Conservation (phyloP, 2,797 vertebrate species). For the Ispidina picta region DNA sequence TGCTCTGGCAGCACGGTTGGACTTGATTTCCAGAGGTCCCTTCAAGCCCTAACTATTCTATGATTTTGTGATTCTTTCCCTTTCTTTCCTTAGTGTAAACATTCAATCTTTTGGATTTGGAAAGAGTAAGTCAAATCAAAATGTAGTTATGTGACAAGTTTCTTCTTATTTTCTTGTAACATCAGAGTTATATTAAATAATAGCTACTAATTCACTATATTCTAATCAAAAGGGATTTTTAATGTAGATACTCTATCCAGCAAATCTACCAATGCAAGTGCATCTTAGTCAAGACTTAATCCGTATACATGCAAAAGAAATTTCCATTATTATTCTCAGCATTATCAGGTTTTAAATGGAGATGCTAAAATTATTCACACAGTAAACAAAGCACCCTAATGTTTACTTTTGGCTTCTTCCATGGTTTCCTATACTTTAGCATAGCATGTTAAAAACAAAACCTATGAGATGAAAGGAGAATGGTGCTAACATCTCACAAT, state of each 20-base stretch:
- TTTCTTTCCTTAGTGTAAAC: neutral
- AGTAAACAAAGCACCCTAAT: slow-evolving; percentile 30
- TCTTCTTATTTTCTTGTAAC: neutral
- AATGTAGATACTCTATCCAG: neutral
- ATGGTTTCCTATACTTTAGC: slow-evolving; percentile 7
- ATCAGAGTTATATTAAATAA: neutral
- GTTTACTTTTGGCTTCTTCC: slow-evolving; percentile 23
- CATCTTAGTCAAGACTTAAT: neutral
- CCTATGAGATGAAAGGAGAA: neutral
- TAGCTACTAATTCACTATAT: neutral
- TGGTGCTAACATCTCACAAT: neutral
- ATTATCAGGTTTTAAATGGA: neutral
- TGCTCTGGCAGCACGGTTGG: too few species aligned
- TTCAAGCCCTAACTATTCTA: too few species aligned
- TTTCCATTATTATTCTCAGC: slow-evolving; percentile 11
- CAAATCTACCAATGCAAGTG: neutral
- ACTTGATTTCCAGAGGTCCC: too few species aligned
- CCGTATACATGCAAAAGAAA: neutral
- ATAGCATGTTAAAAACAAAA: neutral
- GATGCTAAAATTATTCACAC: neutral
- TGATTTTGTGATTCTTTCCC: too few species aligned
- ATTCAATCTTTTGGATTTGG: slow-evolving; percentile 49
- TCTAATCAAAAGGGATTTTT: neutral
- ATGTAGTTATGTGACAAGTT: neutral
- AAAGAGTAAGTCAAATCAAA: slow-evolving; percentile 67